Percentiles rank a stretch among this genome's conserved stretches.
Conservation (phyloP, 2,113 vertebrate species). For the Oenanthe melanoleuca region DNA sequence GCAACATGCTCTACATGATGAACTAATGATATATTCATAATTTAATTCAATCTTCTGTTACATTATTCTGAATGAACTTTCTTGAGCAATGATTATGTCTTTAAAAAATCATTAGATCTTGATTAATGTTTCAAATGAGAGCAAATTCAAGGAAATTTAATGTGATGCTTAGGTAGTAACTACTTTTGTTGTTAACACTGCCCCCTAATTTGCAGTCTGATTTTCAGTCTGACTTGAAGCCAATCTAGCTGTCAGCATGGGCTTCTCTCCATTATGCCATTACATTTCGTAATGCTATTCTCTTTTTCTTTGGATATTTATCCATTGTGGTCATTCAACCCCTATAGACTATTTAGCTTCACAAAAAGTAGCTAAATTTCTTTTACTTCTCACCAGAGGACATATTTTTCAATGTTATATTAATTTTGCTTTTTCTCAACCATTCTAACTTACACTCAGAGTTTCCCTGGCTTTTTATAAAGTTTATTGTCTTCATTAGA, state of each 20-base stretch:
- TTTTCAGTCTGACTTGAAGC: not conserved
- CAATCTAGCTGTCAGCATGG: not conserved
- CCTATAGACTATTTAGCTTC: not conserved
- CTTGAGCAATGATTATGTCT: not conserved
- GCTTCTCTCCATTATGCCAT: not conserved
- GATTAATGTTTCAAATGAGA: not conserved
- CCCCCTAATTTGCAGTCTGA: not conserved
- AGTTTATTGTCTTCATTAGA: not conserved
- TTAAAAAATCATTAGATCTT: not conserved
- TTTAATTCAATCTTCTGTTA: conserved; percentile 6
- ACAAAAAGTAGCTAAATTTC: not conserved
- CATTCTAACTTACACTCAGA: not conserved
- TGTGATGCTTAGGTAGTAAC: not conserved
- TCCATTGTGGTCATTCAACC: not conserved
- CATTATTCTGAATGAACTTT: not conserved
- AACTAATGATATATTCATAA: not conserved
- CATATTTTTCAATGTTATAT: not conserved
- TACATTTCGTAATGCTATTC: not conserved
- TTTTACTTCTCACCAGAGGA: not conserved
- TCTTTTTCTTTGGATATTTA: not conserved
- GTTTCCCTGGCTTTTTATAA: not conserved
- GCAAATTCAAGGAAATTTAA: not conserved
- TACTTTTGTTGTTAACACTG: not conserved
- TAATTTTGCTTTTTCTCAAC: not conserved
- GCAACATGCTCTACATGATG: not conserved